phyloP scores from a whole-genome alignment of 2,797 vertebrate species.

The Danionella dracula region DNA sequence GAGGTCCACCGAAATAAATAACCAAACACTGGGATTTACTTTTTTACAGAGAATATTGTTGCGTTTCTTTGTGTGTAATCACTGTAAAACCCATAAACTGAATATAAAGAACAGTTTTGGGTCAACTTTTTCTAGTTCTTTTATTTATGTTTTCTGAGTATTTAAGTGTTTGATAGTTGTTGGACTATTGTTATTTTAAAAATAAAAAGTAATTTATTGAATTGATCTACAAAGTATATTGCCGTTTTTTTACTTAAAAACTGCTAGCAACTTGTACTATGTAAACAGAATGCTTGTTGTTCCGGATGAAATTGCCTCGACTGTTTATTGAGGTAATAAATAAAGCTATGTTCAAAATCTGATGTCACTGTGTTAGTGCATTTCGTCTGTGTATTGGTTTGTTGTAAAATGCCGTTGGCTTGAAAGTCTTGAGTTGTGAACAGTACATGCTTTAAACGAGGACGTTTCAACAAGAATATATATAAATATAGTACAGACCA shows the following conservation, averaged over 20 bases:
- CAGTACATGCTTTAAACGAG: no score
- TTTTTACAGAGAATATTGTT: background rate
- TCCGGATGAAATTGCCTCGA: background rate
- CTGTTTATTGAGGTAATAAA: slow-evolving; percentile 1
- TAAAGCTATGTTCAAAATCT: slow-evolving; percentile 4
- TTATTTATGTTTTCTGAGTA: background rate
- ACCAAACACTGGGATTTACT: background rate
- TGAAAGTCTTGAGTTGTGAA: no score
- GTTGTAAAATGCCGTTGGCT: no score
- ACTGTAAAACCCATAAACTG: background rate
- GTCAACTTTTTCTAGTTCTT: background rate
- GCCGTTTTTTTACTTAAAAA: background rate
- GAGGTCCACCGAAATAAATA: background rate
- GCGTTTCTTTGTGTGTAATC: background rate
- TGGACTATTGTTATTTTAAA: background rate
- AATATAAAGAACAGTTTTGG: background rate
- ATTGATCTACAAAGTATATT: background rate
- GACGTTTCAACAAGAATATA: no score
- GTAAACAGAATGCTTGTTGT: background rate
- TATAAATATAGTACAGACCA: no score
- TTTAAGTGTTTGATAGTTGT: background rate
- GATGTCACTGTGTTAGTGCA: background rate
- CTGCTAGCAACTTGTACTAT: no score
- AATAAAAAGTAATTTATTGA: no score
- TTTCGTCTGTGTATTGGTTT: no score